Base-by-base conservation (phyloP, 2,888 invertebrate species). In the Globia sparganii region DNA sequence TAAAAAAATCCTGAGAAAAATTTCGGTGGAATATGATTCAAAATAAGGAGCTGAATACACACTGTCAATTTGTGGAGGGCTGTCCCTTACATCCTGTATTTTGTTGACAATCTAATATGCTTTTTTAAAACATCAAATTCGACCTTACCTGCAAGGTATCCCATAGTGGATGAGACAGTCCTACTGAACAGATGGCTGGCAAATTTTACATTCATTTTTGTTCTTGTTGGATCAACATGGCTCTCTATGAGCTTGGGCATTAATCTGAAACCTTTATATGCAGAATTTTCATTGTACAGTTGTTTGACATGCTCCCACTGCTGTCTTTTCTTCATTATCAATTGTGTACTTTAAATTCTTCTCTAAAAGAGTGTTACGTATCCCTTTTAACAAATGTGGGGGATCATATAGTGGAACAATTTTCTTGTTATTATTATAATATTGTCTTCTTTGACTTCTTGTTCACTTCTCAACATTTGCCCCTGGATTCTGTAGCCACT, bases 401-500 rank as follows among this genome's bases (percentile, higher is more conserved):
- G 71, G 31, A 62, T 72, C 53, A 61, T 71, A 61, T 1, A 71
- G 56, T 59, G 61, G 74, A 31, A 75, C 43, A 61, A 75, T 75
- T 61, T 75, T 61, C n/a, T 62, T 49, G 2, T 75, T 8, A 71
- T 62, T 71, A 49, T 56, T 40, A 70, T 71, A 18, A 75, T 2
- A 3, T 71, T 74, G 13, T 70, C 58, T 40, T 53, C 72, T 61
- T 6, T 18, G 49, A 72, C 40, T 62, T 75, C 72, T 72, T 71
- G 18, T 72, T 31, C 49, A 72, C 49, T 53, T 75, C 62, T 75
- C n/a, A 72, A 8, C 40, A 75, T 49, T 62, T 62, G 61, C 25
- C 40, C 49, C 71, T 71, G 21, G 46, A 49, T 49, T 72, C 46
- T 5, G 87, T 85, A 34, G 86, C 88, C 11, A 89, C 80, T 5